Conservation (phyloP, 2,113 vertebrate species). For the Agelaius tricolor region DNA sequence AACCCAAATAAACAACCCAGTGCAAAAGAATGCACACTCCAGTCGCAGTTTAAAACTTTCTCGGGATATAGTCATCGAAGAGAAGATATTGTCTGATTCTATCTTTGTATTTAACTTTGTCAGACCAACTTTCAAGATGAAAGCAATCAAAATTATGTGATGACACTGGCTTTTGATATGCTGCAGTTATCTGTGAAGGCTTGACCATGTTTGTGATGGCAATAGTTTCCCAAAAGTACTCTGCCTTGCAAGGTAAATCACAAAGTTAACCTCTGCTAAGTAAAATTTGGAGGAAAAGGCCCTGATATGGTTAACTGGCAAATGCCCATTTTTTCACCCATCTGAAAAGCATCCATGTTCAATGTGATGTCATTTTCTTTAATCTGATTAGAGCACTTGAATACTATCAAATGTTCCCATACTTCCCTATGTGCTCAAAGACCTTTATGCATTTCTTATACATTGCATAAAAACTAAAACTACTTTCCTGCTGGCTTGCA, state of each 20-base stretch:
- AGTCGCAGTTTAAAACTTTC: not conserved
- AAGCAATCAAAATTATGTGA: not conserved
- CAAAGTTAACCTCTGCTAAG: not conserved
- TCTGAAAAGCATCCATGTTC: not conserved
- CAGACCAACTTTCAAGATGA: not conserved
- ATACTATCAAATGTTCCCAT: not conserved
- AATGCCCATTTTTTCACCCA: rapidly evolving
- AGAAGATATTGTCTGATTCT: not conserved
- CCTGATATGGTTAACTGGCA: not conserved
- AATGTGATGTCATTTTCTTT: not conserved
- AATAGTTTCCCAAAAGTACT: not conserved
- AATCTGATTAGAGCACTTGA: not conserved
- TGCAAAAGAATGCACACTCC: not conserved
- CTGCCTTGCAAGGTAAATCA: not conserved
- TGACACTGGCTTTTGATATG: not conserved
- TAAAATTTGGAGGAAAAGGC: not conserved
- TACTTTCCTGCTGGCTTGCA: not conserved
- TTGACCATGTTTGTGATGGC: not conserved
- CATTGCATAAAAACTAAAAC: not conserved
- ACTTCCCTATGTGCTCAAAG: not conserved
- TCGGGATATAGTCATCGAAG: not conserved
- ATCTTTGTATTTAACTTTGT: not conserved
- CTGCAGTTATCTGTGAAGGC: not conserved
- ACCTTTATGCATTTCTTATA: not conserved
- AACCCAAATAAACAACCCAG: not conserved